Percentiles rank a stretch among this genome's conserved stretches.
Evolutionary conservation across 53 echinoderm and acorn worm species (phyloP).

Genomic region (Astropecten irregularis): DNA sequence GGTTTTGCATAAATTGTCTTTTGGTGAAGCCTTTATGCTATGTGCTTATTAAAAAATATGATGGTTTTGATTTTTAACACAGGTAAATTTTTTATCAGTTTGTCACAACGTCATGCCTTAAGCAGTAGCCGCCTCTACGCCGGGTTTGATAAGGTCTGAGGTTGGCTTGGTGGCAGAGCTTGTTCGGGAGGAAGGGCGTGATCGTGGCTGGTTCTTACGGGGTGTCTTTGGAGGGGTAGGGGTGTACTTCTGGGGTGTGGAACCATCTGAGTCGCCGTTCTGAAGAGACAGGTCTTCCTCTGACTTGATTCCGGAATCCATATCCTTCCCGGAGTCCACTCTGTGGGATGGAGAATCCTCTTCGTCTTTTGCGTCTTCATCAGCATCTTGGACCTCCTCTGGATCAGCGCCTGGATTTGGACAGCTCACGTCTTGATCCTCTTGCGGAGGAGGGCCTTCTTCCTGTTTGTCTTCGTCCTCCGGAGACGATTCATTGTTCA

Average conservation of each 20-base stretch:
- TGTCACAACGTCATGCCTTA: conserved; percentile 4
- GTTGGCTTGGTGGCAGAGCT: neutral
- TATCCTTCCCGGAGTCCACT: conserved; percentile 39
- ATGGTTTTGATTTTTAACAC: too few species aligned
- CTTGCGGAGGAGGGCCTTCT: neutral
- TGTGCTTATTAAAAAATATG: too few species aligned
- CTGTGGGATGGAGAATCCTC: neutral
- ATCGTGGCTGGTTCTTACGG: neutral
- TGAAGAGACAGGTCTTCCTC: conserved; percentile 22
- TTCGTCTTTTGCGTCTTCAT: neutral
- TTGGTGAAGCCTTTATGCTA: too few species aligned
- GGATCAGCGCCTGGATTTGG: neutral
- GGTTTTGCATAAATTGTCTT: too few species aligned
- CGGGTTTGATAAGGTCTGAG: neutral
- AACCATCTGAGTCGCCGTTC: neutral
- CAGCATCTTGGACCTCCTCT: neutral
- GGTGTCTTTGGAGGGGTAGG: conserved; percentile 46
- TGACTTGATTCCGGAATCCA: conserved; percentile 32
- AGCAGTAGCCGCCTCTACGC: neutral
- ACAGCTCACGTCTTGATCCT: neutral
- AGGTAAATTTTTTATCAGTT: too few species aligned
- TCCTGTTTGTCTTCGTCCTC: neutral
- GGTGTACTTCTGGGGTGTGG: conserved; percentile 15
- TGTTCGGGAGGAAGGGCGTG: conserved; percentile 21
- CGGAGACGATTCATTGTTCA: neutral